These are phyloP conservation scores for Tragopan temminckii DNA, from an alignment of 2,797 vertebrate species.

Conservation along the genomic window DNA sequence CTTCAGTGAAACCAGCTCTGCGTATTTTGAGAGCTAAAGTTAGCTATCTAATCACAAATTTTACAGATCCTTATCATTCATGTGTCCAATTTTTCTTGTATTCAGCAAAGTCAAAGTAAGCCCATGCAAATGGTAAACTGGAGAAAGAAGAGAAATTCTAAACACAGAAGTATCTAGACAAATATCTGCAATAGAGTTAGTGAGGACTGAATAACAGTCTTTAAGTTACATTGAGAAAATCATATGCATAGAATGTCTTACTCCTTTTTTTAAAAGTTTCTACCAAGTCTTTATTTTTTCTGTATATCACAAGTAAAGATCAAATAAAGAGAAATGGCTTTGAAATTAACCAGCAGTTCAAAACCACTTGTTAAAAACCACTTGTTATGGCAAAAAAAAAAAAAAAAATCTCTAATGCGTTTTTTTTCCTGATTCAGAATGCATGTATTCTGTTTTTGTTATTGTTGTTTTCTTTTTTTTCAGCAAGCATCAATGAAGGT, in stretches of 20 bases:
- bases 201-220: not conserved
- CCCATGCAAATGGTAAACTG: not conserved
- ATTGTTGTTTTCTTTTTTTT: not conserved
- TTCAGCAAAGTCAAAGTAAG: not conserved
- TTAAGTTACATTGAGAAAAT: not conserved
- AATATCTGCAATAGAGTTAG: not conserved
- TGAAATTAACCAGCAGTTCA: not conserved
- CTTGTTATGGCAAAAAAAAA: not conserved
- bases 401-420: not conserved
- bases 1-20: not conserved
- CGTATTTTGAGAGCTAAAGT: not conserved
- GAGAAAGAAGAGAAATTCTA: not conserved
- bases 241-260: not conserved
- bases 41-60: not conserved
- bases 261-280: not conserved
- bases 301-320: not conserved
- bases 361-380: conserved; percentile 4
- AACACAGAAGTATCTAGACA: not conserved
- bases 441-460: not conserved
- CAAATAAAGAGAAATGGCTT: not conserved
- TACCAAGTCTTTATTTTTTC: not conserved
- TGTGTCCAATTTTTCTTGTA: not conserved
- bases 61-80: not conserved
- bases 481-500: not conserved
- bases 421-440: not conserved